Base-by-base conservation (phyloP, 1,140 invertebrate genomes). In the Micrasema minimum region DNA sequence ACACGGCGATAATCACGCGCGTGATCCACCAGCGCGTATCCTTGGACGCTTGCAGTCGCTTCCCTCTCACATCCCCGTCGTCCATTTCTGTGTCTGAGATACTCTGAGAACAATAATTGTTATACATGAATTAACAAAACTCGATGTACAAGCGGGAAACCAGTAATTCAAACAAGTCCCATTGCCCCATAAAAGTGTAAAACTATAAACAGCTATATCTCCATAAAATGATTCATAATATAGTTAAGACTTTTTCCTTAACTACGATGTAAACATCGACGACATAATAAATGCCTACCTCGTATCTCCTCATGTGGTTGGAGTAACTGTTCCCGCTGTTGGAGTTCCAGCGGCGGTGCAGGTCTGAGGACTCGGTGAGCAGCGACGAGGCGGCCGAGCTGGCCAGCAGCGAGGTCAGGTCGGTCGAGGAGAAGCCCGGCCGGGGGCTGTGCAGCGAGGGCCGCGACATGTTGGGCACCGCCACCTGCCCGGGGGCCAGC, bases 391-490 rank as follows among this genome's bases (percentile, higher is more conserved):
- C 14, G 37, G 55, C 14, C 10, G 14, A 14, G 37, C 23, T 12
- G 31, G 23, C 16, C 6, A 69, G 66, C 51, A 5, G 50, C 18
- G 5, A 18, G 26, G 2, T 31, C 26, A 31, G 26, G 16, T 65
- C 38, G 2, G 3, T 31, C 0, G 48, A 16, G 20, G 64, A 59
- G 37, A 9, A 14, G 48, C 81, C 80, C 43, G 80, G 51, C 26
- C 26, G 26, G 6, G 79, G 77, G 77, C 80, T 81, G 77, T 83
- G 81, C 26, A 88, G 78, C 31, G 90, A 88, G 51, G 87, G 85
- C 12, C 92, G 86, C 0, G 91, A 93, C 92, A 93, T 93, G 78
- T 93, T 93, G 1, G 92, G 92, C 85, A 93, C 92, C 16, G 90
- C 90, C 67, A 93, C 84, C 68, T 91, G 86, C 18, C 91, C 92